Evolutionary conservation across 2,888 invertebrate genomes (phyloP).

Genomic region (Eupeodes latifasciatus): DNA sequence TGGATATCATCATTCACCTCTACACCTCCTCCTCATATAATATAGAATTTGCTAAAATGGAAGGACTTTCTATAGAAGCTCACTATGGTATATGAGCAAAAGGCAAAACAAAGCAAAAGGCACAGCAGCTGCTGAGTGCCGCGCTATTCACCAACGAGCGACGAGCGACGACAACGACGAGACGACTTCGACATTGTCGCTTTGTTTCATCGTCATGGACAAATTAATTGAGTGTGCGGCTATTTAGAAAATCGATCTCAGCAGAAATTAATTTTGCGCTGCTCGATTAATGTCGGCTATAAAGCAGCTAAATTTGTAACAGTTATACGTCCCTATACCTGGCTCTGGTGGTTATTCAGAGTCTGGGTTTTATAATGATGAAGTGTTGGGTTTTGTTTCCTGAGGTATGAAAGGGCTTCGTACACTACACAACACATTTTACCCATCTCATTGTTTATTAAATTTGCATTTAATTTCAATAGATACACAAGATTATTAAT

Average conservation of each 20-base stretch:
- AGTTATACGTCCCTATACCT: not conserved
- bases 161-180: no score
- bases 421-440: no score
- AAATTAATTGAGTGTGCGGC: slow-evolving; percentile 64
- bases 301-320: slow-evolving; percentile 2
- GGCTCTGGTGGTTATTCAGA: not conserved
- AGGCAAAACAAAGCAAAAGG: no score
- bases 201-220: not conserved
- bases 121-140: no score
- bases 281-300: slow-evolving; percentile 10
- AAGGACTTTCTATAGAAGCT: not conserved
- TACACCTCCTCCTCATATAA: not conserved
- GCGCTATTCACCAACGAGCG: no score
- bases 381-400: not conserved
- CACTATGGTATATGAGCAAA: no score
- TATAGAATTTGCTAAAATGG: not conserved
- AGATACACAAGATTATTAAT: no score
- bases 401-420: no score
- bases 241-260: slow-evolving; percentile 60
- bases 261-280: slow-evolving; percentile 18
- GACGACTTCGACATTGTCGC: not conserved
- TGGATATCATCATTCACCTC: slow-evolving; percentile 46
- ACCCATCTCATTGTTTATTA: no score
- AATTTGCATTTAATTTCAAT: no score
- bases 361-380: not conserved